Conservation (phyloP, 2,888 invertebrate genomes). For the Syrphus vitripennis region DNA sequence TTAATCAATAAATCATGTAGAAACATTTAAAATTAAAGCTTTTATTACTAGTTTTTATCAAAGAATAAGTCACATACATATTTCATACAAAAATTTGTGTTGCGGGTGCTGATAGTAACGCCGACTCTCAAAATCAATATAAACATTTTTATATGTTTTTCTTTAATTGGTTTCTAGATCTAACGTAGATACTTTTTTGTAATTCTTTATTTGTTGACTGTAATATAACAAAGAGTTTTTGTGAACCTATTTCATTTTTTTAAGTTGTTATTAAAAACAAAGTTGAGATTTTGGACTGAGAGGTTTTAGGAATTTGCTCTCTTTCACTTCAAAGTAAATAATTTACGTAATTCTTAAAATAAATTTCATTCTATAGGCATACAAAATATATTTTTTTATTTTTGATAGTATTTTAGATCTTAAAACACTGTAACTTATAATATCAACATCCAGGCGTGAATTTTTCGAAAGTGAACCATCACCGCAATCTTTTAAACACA, state of each 20-base stretch:
- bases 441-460: background rate
- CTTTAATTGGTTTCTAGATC: too few relatives aligned
- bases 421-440: background rate
- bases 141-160: too few relatives aligned
- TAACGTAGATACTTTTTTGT: background rate
- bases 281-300: background rate
- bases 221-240: background rate
- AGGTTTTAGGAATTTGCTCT: conserved; percentile 10
- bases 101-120: background rate
- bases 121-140: background rate
- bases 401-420: conserved; percentile 45
- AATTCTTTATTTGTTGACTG: background rate
- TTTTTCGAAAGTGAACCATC: background rate
- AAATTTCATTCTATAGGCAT: background rate
- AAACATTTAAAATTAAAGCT: conserved; percentile 1
- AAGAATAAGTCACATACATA: background rate
- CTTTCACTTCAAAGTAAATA: conserved; percentile 15
- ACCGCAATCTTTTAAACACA: background rate
- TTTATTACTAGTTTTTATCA: background rate
- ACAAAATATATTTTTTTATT: conserved; percentile 16
- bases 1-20: conserved; percentile 43
- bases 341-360: background rate
- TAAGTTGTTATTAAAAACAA: background rate
- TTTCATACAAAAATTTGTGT: background rate
- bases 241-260: background rate